phyloP scores from a whole-genome alignment of 2,113 vertebrate genomes.

The Illadopsis cleaveri region DNA sequence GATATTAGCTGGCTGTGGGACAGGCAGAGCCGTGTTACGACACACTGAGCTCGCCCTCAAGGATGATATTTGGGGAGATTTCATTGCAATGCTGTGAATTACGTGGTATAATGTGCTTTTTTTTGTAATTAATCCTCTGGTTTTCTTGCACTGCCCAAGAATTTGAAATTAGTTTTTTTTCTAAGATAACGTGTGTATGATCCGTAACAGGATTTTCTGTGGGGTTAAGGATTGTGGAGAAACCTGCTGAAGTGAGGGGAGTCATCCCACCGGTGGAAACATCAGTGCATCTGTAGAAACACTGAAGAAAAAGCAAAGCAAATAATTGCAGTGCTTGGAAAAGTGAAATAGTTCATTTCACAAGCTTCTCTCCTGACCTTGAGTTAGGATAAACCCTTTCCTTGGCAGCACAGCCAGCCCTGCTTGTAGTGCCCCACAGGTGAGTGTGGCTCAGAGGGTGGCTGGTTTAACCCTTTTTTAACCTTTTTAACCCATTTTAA shows the following conservation, averaged over 20 bases:
- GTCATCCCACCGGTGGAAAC: neutral
- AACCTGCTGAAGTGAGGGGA: neutral
- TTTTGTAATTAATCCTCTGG: neutral
- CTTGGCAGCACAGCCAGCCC: neutral
- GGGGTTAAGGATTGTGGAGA: neutral
- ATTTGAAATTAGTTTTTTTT: neutral
- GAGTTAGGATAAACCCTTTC: neutral
- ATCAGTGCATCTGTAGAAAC: neutral
- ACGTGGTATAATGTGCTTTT: neutral
- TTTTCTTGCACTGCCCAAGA: neutral
- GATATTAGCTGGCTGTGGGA: constrained; percentile 10
- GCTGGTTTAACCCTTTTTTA: neutral
- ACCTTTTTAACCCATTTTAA: neutral
- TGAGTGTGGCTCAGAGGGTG: neutral
- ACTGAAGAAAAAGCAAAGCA: neutral
- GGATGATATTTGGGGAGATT: neutral
- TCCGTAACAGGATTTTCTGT: rapidly evolving
- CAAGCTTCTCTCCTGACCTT: neutral
- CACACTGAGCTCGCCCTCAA: neutral
- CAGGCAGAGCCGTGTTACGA: neutral
- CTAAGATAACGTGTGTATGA: rapidly evolving
- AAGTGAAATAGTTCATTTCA: neutral
- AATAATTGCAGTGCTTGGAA: neutral
- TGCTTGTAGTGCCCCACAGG: neutral
- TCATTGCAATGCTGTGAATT: neutral